These are phyloP conservation scores for Dysmachus trigonus DNA, from an alignment of 2,888 invertebrate species.

Conservation along the genomic window DNA sequence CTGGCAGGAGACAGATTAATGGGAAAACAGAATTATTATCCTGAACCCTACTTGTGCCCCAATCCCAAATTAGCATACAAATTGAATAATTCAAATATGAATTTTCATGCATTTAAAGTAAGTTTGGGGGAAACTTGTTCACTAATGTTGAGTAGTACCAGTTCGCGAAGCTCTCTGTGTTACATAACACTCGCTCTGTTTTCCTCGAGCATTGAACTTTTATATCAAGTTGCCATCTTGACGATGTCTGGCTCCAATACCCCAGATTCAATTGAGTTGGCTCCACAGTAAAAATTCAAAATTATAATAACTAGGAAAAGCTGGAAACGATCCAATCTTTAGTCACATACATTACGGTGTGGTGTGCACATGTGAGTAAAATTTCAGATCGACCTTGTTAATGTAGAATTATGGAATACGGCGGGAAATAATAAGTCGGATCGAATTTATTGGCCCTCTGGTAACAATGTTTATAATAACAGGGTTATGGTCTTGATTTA, in stretches of 20 bases:
- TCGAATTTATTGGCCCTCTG: background rate
- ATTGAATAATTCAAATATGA: background rate
- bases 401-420: background rate
- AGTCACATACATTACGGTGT: background rate
- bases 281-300: background rate
- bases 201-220: background rate
- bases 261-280: background rate
- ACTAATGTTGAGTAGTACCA: background rate
- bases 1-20: background rate
- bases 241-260: background rate
- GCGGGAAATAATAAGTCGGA: background rate
- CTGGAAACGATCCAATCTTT: background rate
- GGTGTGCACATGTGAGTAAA: background rate
- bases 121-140: background rate
- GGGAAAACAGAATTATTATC: background rate
- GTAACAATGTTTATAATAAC: background rate
- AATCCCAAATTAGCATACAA: background rate
- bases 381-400: background rate
- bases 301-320: background rate
- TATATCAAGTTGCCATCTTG: background rate
- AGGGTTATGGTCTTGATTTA: background rate
- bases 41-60: background rate
- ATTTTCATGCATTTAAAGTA: background rate
- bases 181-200: background rate
- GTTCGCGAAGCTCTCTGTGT: background rate